Evolutionary conservation across 2,888 invertebrate species (phyloP).

Genomic region (Amblyjoppa proteus): DNA sequence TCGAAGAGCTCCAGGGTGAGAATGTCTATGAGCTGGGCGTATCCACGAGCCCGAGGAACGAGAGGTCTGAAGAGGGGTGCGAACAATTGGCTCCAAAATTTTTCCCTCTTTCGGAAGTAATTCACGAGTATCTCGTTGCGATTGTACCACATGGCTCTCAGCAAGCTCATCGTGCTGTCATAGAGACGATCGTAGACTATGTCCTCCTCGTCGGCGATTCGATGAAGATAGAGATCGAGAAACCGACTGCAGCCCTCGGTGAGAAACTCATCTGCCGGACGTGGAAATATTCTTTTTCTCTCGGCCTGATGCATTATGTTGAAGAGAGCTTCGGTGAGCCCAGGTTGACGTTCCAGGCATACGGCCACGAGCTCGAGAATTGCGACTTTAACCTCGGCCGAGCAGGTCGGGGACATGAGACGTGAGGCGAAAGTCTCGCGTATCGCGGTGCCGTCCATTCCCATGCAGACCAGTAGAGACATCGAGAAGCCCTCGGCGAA

Average conservation of each 20-base stretch:
- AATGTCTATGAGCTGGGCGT: conserved; percentile 82
- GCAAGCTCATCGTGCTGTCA: conserved; percentile 82
- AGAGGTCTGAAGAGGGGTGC: conserved; percentile 81
- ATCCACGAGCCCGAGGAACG: conserved; percentile 78
- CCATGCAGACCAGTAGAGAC: conserved; percentile 88
- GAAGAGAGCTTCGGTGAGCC: conserved; percentile 84
- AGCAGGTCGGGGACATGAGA: conserved; percentile 86
- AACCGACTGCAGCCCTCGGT: conserved; percentile 83
- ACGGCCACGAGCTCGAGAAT: conserved; percentile 85
- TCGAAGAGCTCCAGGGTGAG: conserved; percentile 83
- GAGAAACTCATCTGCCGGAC: conserved; percentile 82
- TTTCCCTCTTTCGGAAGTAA: conserved; percentile 81
- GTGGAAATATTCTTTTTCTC: conserved; percentile 81
- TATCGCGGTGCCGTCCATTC: conserved; percentile 87
- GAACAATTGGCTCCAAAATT: conserved; percentile 83
- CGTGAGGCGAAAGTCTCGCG: conserved; percentile 87
- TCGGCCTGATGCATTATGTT: conserved; percentile 84
- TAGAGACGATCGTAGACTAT: conserved; percentile 82
- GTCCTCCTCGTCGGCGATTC: conserved; percentile 80
- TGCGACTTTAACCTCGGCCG: conserved; percentile 84
- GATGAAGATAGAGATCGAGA: conserved; percentile 80
- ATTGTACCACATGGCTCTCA: conserved; percentile 84
- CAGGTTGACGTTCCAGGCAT: conserved; percentile 85
- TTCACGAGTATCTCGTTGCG: conserved; percentile 83
- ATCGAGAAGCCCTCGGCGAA: conserved; percentile 87